Base-by-base conservation (phyloP, 2,113 vertebrate species). In the Albula goreensis region DNA sequence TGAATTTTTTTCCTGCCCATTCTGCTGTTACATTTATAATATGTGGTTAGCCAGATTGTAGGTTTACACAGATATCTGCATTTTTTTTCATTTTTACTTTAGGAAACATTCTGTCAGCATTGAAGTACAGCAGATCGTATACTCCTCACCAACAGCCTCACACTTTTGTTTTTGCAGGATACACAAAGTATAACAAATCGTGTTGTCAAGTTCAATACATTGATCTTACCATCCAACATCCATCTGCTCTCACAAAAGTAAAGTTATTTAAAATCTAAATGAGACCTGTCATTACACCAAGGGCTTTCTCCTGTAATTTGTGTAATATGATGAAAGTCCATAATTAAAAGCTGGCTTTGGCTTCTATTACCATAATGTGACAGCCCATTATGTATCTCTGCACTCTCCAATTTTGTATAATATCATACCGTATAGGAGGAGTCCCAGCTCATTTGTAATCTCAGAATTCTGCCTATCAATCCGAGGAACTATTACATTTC, bases 281-380 rank as follows among this genome's bases (percentile, higher is more conserved):
- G 41, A 80, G 84, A 53, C 56, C 31, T 57, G 50, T 79, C 50
- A 19, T 49, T 49, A 7, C 78, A 50, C 17, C 41, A 3, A 60
- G 12, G n/a, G 12, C 51, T 49, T 83, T 48, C 49, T 78, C 66
- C 60, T 66, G 60, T 78, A 78, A 66, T 84, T 74, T 50, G 78
- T 56, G 48, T 17, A 85, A 79, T 60, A 56, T 57, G 53, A 79
- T 50, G 56, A 8, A 85, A 50, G 41, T 85, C 22, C 9, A 60
- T 57, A 80, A 85, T 85, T 80, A 80, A 60, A 85, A 60, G 1
- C 78, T 80, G 77, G 48, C 84, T 74, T 79, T 60, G 78, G 78
- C 51, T 60, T 81, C 6, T 56, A 80, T 85, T 85, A 81, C 48
- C 19, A 48, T 41, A 80, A 50, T 63, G 17, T 22, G 2, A 66